phyloP scores from a whole-genome alignment of 2,888 invertebrate genomes.

The Lepidocyrtoides sp. region DNA sequence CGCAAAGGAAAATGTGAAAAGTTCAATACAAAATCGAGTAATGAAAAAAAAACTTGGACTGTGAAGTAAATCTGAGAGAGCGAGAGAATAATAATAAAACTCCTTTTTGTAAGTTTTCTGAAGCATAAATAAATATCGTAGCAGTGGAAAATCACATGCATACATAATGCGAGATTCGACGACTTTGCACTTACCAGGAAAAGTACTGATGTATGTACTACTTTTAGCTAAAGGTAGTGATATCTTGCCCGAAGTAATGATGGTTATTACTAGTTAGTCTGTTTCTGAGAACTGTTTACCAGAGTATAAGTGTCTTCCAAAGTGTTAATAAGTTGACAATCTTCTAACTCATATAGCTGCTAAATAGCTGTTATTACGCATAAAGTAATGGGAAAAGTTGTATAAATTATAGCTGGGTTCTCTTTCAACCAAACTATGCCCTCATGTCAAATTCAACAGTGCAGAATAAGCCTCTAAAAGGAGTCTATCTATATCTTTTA shows the following conservation, averaged over 20 bases:
- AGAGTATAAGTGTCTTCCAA: too few relatives aligned
- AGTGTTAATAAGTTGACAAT: not conserved
- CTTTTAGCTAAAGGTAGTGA: not conserved
- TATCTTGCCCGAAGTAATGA: not conserved
- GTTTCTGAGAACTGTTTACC: too few relatives aligned
- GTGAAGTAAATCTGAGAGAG: not conserved
- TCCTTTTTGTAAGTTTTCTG: not conserved
- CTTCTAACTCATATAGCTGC: too few relatives aligned
- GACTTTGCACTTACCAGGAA: not conserved
- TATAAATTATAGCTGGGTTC: too few relatives aligned
- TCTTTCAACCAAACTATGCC: too few relatives aligned
- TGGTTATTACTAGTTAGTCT: not conserved
- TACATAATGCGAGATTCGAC: not conserved
- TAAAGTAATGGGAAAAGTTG: too few relatives aligned
- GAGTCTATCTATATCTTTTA: too few relatives aligned
- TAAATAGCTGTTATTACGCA: too few relatives aligned
- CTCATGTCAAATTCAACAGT: too few relatives aligned
- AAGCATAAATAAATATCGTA: not conserved
- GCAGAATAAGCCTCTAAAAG: too few relatives aligned
- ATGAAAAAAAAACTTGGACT: slow-evolving; percentile 1
- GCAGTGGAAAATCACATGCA: not conserved
- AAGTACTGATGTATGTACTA: not conserved
- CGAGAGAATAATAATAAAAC: not conserved
- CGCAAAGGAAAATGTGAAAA: slow-evolving; percentile 22
- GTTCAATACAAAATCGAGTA: slow-evolving; percentile 1